Evolutionary conservation across 2,888 invertebrate genomes (phyloP), one percentile per base, ranked within the genome.

Genomic region (Drosophila koepferae): DNA sequence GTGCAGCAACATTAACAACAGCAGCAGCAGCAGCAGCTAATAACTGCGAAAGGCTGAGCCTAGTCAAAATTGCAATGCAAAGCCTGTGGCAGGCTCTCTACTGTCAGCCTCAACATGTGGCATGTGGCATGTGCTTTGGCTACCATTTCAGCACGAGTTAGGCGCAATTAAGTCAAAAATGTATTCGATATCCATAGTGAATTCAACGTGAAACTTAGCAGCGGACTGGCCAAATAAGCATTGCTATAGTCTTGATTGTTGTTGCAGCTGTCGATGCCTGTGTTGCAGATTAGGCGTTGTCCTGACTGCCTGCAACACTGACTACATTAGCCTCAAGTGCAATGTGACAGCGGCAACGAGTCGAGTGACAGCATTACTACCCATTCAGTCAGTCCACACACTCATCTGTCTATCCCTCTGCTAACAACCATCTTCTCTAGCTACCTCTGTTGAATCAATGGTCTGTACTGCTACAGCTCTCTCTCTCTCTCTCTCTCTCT

Each of bases 121-220:
- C 53, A 53, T 43, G 36, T 36, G n/a, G 38, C 53, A 53, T 43
- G 36, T 36, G n/a, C 43, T 48, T 41, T 43, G 48, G 48, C 66
- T 49, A 62, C 74, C 72, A 76, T 75, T 77, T 71, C 73, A 74
- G 61, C 73, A 63, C 34, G 49, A 76, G 82, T 74, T 82, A 74
- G 80, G 73, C 79, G 74, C 84, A 88, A 91, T 91, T 91, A 90
- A 91, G 84, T 84, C 77, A 70, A 82, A 84, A 84, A 90, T 90
- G 86, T 88, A 90, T 89, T 81, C 66, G 79, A 73, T 74, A 69
- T 62, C 77, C 54, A 76, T 76, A 63, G 60, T 75, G 53, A 31
- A 64, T 58, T 51, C 51, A 48, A 56, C 56, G 58, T 46, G 46
- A 14, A 63, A 38, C 9, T 56, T 10, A 56, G 36, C 40, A 40